Percentiles rank a stretch among this genome's conserved stretches.
These are phyloP conservation scores for Liolophura sinensis DNA, from an alignment of 1,140 invertebrate species.

Conservation along the genomic window DNA sequence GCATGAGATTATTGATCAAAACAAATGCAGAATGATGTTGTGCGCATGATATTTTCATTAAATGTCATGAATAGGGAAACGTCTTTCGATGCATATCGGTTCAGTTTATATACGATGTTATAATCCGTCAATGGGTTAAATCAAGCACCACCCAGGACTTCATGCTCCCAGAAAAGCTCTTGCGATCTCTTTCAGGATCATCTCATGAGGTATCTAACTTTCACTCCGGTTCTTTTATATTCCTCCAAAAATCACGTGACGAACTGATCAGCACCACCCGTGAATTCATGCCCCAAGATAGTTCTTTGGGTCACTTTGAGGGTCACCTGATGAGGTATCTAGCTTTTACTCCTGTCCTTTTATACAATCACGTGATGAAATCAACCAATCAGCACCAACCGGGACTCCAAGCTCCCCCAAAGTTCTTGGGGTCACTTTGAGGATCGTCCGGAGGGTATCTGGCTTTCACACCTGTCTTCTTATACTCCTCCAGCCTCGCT, in stretches of 20 bases:
- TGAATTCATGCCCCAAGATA: slow-evolving; percentile 25
- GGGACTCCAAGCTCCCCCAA: slow-evolving; percentile 23
- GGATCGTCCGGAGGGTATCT: slow-evolving; percentile 17
- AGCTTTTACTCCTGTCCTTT: slow-evolving; percentile 20
- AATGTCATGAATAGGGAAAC: too few relatives aligned
- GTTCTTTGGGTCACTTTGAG: slow-evolving; percentile 12
- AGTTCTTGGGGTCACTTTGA: slow-evolving; percentile 14
- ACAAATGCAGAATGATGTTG: too few relatives aligned
- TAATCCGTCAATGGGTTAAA: too few relatives aligned
- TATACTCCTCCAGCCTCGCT: slow-evolving; percentile 19
- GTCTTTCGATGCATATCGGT: too few relatives aligned
- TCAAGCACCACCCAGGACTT: slow-evolving; percentile 34
- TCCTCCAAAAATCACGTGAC: too few relatives aligned
- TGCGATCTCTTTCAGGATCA: slow-evolving; percentile 10
- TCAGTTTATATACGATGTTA: too few relatives aligned
- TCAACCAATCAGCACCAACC: slow-evolving; percentile 26
- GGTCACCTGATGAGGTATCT: slow-evolving; percentile 17
- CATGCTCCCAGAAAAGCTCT: slow-evolving; percentile 21
- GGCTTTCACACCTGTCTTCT: slow-evolving; percentile 21
- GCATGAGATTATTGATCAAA: too few relatives aligned
- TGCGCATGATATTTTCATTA: too few relatives aligned
- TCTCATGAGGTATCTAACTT: slow-evolving; percentile 15
- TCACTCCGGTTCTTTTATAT: slow-evolving; percentile 25
- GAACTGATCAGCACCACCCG: slow-evolving; percentile 34
- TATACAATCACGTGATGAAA: slow-evolving; percentile 8